A percentile compares a stretch with the other conserved stretches of the same genome.
Conservation (phyloP, 2,113 vertebrate genomes). For the Alouatta palliata region DNA sequence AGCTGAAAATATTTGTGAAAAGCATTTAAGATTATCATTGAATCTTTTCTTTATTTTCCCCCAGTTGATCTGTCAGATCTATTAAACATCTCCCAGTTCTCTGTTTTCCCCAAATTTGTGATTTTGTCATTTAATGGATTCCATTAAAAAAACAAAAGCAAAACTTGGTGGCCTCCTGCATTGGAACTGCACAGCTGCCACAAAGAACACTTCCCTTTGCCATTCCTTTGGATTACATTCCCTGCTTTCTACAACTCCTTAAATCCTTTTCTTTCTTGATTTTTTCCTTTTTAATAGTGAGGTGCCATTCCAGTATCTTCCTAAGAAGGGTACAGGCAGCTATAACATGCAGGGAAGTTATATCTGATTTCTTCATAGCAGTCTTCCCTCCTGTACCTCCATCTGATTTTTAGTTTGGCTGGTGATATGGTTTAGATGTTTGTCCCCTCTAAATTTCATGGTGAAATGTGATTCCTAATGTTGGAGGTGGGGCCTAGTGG, state of each 20-base stretch:
- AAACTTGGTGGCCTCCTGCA: neutral
- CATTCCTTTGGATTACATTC: neutral
- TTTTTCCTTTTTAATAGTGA: neutral
- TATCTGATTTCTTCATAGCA: neutral
- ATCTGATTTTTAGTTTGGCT: conserved; percentile 10
- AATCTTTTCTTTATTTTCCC: neutral
- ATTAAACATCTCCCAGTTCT: neutral
- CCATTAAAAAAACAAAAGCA: neutral
- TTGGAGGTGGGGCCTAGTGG: no score
- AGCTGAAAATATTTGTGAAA: conserved; percentile 15
- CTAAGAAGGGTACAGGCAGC: neutral
- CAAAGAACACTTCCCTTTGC: neutral
- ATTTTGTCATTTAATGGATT: conserved; percentile 9
- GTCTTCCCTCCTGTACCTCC: neutral
- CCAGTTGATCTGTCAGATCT: neutral
- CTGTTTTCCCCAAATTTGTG: conserved; percentile 1
- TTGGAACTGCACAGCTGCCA: neutral
- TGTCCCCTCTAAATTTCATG: no score
- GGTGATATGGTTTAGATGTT: no score
- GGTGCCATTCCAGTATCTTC: neutral
- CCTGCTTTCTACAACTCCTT: neutral
- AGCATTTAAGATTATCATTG: neutral
- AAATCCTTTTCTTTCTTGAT: neutral
- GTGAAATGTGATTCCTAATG: no score
- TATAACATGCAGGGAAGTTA: neutral